Conservation (phyloP, 2,113 vertebrate genomes). For the Aegotheles bennettii region DNA sequence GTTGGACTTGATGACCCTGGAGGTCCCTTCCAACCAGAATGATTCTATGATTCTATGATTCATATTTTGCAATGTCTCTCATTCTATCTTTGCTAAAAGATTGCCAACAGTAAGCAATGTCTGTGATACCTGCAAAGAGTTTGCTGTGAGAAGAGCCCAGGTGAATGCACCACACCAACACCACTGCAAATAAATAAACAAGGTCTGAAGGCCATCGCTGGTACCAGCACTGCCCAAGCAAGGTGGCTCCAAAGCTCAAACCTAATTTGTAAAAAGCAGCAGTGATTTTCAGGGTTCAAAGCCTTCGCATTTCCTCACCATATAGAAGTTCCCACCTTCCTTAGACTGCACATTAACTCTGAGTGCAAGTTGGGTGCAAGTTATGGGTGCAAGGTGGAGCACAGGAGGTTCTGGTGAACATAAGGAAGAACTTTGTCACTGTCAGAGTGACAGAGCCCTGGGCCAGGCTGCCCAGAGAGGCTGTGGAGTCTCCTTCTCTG, state of each 20-base stretch:
- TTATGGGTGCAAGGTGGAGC: too few species aligned
- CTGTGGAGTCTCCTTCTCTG: too few species aligned
- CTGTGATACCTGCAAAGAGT: fast-evolving
- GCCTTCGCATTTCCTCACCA: too few species aligned
- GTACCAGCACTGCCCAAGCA: background rate
- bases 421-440: too few species aligned
- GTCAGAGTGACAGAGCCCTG: too few species aligned
- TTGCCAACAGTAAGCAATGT: background rate
- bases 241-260: background rate
- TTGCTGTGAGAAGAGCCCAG: background rate
- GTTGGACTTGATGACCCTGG: too few species aligned
- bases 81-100: background rate
- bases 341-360: background rate
- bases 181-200: background rate
- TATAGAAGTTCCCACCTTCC: background rate
- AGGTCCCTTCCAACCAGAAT: too few species aligned
- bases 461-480: too few species aligned
- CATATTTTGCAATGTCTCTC: background rate
- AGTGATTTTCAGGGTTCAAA: background rate
- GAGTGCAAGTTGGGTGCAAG: too few species aligned
- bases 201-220: background rate
- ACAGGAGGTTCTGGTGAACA: too few species aligned
- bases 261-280: background rate
- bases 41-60: too few species aligned
- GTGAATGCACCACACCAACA: fast-evolving